Percentiles rank a stretch among this genome's conserved stretches.
Evolutionary conservation across 2,797 vertebrate species (phyloP).

Genomic region (Ispidina lecontei): DNA sequence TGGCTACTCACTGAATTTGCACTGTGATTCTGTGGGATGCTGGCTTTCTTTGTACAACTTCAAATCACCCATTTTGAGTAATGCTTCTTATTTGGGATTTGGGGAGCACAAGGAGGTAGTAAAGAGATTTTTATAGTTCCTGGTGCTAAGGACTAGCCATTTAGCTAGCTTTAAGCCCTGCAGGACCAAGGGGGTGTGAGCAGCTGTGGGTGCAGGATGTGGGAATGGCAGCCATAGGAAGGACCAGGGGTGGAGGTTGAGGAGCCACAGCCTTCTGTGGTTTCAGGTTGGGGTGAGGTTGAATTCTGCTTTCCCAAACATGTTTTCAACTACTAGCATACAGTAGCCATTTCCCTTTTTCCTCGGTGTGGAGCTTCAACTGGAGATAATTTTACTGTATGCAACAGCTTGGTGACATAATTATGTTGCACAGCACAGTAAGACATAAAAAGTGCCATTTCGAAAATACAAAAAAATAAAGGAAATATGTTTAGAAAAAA

Average conservation of each 20-base stretch:
- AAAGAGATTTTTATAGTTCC: neutral
- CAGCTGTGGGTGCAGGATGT: rapidly evolving
- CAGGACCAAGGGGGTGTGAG: neutral
- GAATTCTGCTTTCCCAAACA: neutral
- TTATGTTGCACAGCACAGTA: neutral
- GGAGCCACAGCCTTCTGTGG: neutral
- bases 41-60: neutral
- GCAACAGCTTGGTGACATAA: neutral
- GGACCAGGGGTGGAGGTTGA: neutral
- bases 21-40: neutral
- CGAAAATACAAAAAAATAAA: neutral
- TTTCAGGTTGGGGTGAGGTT: neutral
- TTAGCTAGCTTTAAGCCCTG: neutral
- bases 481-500: neutral
- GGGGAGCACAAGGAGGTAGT: neutral
- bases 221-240: neutral
- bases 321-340: neutral
- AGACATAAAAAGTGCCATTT: neutral
- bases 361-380: neutral
- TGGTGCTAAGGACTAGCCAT: neutral
- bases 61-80: neutral
- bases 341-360: neutral
- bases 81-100: rapidly evolving
- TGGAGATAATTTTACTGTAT: neutral
- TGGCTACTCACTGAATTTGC: neutral